Base-by-base conservation (phyloP, 2,888 invertebrate species). In the Stenolophus ochropezus region DNA sequence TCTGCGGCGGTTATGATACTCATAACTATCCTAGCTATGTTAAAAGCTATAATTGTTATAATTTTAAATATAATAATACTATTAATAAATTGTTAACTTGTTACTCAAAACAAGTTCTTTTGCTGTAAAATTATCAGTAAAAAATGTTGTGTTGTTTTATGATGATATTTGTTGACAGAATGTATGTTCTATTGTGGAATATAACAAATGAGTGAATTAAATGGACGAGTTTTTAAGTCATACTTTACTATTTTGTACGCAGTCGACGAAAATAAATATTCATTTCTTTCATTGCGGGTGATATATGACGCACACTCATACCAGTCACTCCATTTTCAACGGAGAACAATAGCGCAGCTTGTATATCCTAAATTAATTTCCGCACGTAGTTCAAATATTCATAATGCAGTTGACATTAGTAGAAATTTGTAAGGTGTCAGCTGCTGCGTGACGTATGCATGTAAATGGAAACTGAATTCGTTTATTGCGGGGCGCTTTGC, bases 391-490 rank as follows among this genome's bases (percentile, higher is more conserved):
- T n/a, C 61, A 61, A 61, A 61, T 61, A 61, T 25, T 61, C 61
- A 61, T 61, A 61, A 61, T 61, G 61, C 25, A 61, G 61, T 61
- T 61, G 61, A 61, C 61, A 61, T 61, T 61, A 61, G 23, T 61
- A 61, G 61, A 14, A 25, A 61, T 61, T 61, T 61, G 61, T 61
- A 61, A 61, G 61, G 61, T 61, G 61, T 23, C 61, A 61, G 61
- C 61, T 61, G 61, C n/a, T 23, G 14, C 23, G n/a, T n/a, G 33
- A 69, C n/a, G 69, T 42, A 69, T 69, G 69, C 42, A 69, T n/a
- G 42, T 18, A 69, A 69, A 33, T 42, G 33, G 42, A 33, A 69
- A 27, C 42, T 42, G 33, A 69, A 69, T 69, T 69, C 69, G 42
- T 69, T 65, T 25, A 65, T 65, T 14, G 18, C 14, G 20, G 33